phyloP scores from a whole-genome alignment of 1,140 invertebrate species.

The Drosophila nasuta region DNA sequence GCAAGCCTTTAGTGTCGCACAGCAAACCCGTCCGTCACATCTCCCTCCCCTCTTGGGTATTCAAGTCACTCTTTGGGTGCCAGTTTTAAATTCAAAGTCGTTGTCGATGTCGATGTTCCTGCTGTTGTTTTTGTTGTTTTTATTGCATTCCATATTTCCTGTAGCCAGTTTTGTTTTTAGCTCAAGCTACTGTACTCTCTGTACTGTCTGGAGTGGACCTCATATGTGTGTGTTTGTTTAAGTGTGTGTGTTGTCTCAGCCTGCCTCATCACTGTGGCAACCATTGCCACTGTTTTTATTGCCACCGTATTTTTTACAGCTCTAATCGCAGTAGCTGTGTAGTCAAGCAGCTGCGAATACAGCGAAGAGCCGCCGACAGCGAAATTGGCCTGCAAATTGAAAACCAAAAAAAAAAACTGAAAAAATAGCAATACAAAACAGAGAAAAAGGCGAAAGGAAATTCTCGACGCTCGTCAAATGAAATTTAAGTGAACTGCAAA shows the following conservation, averaged over 20 bases:
- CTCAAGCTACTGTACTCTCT: constrained; percentile 39
- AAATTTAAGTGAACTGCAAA: constrained; percentile 52
- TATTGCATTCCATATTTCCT: constrained; percentile 47
- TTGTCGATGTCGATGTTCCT: constrained; percentile 9
- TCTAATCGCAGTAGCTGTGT: constrained; percentile 62
- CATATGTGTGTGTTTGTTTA: not conserved
- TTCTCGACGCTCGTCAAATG: constrained; percentile 46
- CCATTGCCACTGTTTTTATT: constrained; percentile 46
- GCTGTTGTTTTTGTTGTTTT: constrained; percentile 16
- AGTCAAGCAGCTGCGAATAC: constrained; percentile 5
- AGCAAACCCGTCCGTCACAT: not conserved
- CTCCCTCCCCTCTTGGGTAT: not conserved
- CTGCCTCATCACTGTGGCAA: constrained; percentile 2
- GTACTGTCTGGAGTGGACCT: constrained; percentile 4
- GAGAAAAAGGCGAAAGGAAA: constrained; percentile 13
- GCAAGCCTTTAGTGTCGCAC: constrained; percentile 34
- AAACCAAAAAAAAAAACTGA: constrained; percentile 25
- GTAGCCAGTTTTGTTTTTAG: constrained; percentile 31
- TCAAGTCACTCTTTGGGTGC: not conserved
- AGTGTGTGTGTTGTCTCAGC: constrained; percentile 3
- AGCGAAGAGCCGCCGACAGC: constrained; percentile 50
- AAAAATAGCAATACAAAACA: not conserved
- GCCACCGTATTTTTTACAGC: constrained; percentile 75
- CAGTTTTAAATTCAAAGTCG: constrained; percentile 31
- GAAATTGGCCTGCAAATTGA: constrained; percentile 75